Evolutionary conservation across 2,888 invertebrate genomes (phyloP), one percentile per base, ranked within the genome.

Genomic region (Andrena minutula): DNA sequence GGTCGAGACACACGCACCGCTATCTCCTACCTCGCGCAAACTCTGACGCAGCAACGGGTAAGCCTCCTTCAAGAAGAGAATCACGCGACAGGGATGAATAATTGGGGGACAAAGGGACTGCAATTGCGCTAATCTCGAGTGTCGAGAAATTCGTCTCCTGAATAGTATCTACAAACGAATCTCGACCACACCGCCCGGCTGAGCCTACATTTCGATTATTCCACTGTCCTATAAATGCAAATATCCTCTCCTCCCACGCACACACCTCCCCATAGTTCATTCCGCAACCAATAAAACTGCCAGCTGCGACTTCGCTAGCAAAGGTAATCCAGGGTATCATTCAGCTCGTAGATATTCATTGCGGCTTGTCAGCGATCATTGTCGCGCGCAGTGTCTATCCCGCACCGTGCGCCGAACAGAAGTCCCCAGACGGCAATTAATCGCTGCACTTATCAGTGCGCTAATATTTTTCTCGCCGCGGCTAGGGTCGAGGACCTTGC

Each of bases 61-160:
- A 82, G 75, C 76, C 69, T 60, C 86, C 70, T 63, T 51, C 65
- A 61, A 86, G 82, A 83, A 64, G 63, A 64, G 77, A 77, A 30
- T 51, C 58, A 74, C 30, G 66, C 63, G 65, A 61, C 75, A 86
- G 75, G 60, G 69, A 30, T 75, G 78, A 49, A 79, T 85, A 49
- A 79, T 85, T 65, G 58, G 30, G 16, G 56, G 7, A 65, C 63
- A 64, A 74, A 78, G 61, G 63, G 56, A 20, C 56, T 56, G 51
- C 70, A 58, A 71, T 77, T 26, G 64, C 64, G 28, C 41, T 70
- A 69, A 65, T 76, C 79, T 53, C 30, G 10, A 20, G 23, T 49
- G 63, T 30, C 32, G 30, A 70, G 35, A 49, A 30, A 71, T 35
- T 53, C 53, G 53, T 30, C 60, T 30, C 63, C 47, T 30, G 49